phyloP scores from a whole-genome alignment of 2,113 vertebrate species.

The Odocoileus virginianus region DNA sequence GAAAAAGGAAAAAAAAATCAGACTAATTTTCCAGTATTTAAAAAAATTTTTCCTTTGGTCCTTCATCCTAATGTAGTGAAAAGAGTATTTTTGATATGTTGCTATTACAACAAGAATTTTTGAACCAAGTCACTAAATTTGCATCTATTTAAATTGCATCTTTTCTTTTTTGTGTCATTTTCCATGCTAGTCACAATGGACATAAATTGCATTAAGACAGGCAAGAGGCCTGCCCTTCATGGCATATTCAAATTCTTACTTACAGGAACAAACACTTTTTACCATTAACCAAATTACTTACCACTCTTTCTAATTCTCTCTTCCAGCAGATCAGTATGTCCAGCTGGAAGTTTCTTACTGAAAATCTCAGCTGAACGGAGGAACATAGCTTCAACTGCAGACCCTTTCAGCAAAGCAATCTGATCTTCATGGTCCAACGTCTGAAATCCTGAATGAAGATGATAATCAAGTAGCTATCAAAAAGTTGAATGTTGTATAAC shows the following conservation, averaged over 20 bases:
- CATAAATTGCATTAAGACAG: not conserved
- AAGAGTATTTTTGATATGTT: not conserved
- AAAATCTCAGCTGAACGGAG: slow-evolving; percentile 96
- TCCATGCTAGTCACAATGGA: not conserved
- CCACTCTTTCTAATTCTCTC: slow-evolving; percentile 96
- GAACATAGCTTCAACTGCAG: slow-evolving; percentile 98
- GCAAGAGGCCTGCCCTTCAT: not conserved
- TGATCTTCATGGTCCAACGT: slow-evolving; percentile 96
- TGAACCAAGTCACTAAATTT: not conserved
- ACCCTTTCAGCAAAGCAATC: slow-evolving; percentile 97
- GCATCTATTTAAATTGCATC: not conserved
- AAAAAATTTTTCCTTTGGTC: not conserved
- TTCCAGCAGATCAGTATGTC: slow-evolving; percentile 89
- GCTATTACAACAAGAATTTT: not conserved
- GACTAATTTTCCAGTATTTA: not conserved
- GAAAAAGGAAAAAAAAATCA: not conserved
- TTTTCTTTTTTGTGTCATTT: not conserved
- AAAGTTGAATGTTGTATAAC: not conserved
- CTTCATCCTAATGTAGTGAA: not conserved
- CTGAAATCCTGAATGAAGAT: slow-evolving; percentile 88
- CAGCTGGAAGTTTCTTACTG: slow-evolving; percentile 89
- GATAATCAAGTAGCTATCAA: not conserved
- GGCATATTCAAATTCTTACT: not conserved
- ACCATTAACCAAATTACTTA: slow-evolving; percentile 71
- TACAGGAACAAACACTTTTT: not conserved